Evolutionary conservation across 2,888 invertebrate genomes (phyloP), one percentile per base, ranked within the genome.

Genomic region (Drosophila flavopinicola): DNA sequence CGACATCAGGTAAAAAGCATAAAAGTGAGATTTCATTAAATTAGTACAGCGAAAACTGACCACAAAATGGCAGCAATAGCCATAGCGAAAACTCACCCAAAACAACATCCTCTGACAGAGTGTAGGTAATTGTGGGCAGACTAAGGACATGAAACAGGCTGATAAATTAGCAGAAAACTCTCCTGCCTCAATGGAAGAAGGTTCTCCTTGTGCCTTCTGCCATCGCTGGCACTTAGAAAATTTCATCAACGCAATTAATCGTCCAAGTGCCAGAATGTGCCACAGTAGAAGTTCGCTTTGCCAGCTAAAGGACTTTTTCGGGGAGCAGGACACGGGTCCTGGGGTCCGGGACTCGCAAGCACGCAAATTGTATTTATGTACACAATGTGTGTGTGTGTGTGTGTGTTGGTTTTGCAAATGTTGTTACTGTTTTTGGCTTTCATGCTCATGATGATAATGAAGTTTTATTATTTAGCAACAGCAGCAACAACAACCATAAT

Each of bases 241-340:
- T 85, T 84, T 87, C 83, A 85, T 85, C 80, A 87, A 70, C 61
- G 49, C 86, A 85, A 87, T 85, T 84, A 83, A 76, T 76, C 59
- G 77, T 57, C 49, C 44, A 64, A 78, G 58, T 47, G 63, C 47
- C 59, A 54, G 49, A 78, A 65, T 63, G 66, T 53, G n/a, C n/a
- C 59, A 58, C 49, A 38, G n/a, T 17, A 25, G 53, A 52, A 37
- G 10, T 20, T 66, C 59, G 53, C 25, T 20, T 51, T 49, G 66
- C 39, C 51, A 41, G 39, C 11, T 42, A 44, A 39, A 41, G 38
- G 32, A 48, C 38, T 76, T 56, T 29, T 42, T 25, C 20, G 25
- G 39, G 6, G 7, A 17, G 23, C 11, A 48, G 42, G 23, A 13
- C 10, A 13, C 27, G 17, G 10, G 17, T 20, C 39, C 29, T n/a